Evolutionary conservation across 2,888 invertebrate species (phyloP).

Genomic region (Nipponacmea schrenckii): DNA sequence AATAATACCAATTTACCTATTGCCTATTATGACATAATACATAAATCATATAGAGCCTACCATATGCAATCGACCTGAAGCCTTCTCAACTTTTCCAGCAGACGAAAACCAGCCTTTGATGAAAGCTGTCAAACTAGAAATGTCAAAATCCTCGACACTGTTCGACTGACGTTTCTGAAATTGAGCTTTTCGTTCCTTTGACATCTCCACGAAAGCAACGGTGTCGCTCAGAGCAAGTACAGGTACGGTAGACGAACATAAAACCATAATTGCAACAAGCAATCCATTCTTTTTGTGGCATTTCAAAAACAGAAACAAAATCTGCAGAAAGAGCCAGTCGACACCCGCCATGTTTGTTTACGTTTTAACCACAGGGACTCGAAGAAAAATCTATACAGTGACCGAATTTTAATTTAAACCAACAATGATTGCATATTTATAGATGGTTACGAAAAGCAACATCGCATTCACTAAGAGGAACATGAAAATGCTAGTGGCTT

Average conservation of each 20-base stretch:
- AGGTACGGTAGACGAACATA: conserved; percentile 35
- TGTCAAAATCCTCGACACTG: conserved; percentile 22
- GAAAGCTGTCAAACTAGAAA: conserved; percentile 28
- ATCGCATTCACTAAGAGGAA: too few relatives aligned
- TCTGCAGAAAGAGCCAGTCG: conserved; percentile 28
- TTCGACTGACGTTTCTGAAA: conserved; percentile 30
- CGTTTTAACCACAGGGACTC: too few relatives aligned
- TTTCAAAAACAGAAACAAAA: conserved; percentile 30
- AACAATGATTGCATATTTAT: too few relatives aligned
- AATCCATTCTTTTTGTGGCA: conserved; percentile 29
- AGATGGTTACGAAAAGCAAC: too few relatives aligned
- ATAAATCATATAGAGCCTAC: conserved; percentile 26
- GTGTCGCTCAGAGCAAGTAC: conserved; percentile 32
- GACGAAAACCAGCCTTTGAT: conserved; percentile 39
- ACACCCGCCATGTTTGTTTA: conserved; percentile 35
- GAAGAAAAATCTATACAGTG: neutral
- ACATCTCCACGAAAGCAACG: conserved; percentile 38
- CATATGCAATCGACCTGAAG: conserved; percentile 48
- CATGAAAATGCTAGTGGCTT: too few relatives aligned
- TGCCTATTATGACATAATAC: too few relatives aligned
- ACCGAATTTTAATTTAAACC: neutral
- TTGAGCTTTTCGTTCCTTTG: conserved; percentile 38
- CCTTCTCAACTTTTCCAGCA: conserved; percentile 39
- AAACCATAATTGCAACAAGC: conserved; percentile 30
- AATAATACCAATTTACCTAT: too few relatives aligned